Percentiles rank a stretch among this genome's conserved stretches.
These are phyloP conservation scores for Tragelaphus strepsiceros DNA, from an alignment of 2,113 vertebrate species.

Conservation along the genomic window DNA sequence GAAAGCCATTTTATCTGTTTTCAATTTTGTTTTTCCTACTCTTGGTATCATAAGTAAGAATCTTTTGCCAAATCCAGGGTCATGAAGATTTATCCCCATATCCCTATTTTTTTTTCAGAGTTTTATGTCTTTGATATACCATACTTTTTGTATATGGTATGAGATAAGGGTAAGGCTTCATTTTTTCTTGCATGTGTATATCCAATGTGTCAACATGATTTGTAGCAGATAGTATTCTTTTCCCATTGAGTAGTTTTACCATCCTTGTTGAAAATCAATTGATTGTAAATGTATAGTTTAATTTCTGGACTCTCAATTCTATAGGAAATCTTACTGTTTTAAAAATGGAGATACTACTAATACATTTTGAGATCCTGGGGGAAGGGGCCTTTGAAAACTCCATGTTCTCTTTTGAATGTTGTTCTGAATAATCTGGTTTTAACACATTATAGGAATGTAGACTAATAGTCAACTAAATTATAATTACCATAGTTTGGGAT, in stretches of 20 bases:
- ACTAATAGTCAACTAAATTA: background rate
- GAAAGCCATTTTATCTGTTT: background rate
- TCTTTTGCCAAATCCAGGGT: background rate
- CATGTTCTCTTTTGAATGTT: background rate
- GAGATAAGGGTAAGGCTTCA: background rate
- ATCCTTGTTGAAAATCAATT: background rate
- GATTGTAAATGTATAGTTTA: background rate
- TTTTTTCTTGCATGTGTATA: background rate
- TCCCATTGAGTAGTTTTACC: background rate
- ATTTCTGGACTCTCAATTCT: background rate
- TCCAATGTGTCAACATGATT: background rate
- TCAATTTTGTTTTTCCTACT: background rate
- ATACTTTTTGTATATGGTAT: background rate
- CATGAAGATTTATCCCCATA: background rate
- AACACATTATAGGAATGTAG: background rate
- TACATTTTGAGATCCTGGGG: background rate
- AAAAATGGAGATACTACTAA: background rate
- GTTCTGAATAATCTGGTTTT: background rate
- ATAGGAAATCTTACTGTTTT: background rate
- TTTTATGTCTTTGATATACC: background rate
- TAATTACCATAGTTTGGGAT: background rate
- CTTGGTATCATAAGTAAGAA: background rate
- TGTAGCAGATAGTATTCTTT: background rate
- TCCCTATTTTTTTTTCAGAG: background rate
- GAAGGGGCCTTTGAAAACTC: background rate